Evolutionary conservation across 2,888 invertebrate genomes (phyloP).

Genomic region (Cephus spinipes): DNA sequence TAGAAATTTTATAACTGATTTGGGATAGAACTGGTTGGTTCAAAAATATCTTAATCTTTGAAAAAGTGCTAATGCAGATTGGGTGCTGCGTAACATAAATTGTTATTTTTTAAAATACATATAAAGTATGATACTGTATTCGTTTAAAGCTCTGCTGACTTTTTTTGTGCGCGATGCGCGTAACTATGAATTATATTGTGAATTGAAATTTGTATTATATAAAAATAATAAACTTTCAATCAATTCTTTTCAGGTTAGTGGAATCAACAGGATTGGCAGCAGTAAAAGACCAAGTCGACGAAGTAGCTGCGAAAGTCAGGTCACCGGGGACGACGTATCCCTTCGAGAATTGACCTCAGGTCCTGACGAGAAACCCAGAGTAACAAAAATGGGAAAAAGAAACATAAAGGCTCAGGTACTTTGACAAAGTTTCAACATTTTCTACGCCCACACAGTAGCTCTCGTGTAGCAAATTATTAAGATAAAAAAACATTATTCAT

Average conservation of each 20-base stretch:
- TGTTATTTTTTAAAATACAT: too few species aligned
- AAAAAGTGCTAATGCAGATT: too few species aligned
- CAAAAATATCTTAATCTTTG: too few species aligned
- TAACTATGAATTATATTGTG: too few species aligned
- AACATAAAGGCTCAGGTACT: conserved; percentile 85
- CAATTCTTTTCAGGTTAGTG: conserved; percentile 48
- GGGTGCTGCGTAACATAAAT: too few species aligned
- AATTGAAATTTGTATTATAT: not conserved
- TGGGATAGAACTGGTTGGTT: too few species aligned
- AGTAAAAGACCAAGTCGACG: conserved; percentile 65
- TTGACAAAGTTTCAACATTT: not conserved
- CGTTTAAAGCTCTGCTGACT: too few species aligned
- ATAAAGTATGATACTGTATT: too few species aligned
- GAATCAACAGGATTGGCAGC: conserved; percentile 56
- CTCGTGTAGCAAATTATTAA: not conserved
- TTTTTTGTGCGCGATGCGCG: too few species aligned
- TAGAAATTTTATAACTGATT: too few species aligned
- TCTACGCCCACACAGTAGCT: not conserved
- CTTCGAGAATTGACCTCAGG: conserved; percentile 65
- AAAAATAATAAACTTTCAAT: not conserved
- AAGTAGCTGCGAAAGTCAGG: conserved; percentile 69
- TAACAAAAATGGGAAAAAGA: conserved; percentile 84
- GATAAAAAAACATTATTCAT: not conserved
- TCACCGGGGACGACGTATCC: conserved; percentile 62
- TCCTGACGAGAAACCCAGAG: conserved; percentile 68